Evolutionary conservation across 2,113 vertebrate species (phyloP), one percentile per base, ranked within the genome.

Genomic region (Aleadryas rufinucha): DNA sequence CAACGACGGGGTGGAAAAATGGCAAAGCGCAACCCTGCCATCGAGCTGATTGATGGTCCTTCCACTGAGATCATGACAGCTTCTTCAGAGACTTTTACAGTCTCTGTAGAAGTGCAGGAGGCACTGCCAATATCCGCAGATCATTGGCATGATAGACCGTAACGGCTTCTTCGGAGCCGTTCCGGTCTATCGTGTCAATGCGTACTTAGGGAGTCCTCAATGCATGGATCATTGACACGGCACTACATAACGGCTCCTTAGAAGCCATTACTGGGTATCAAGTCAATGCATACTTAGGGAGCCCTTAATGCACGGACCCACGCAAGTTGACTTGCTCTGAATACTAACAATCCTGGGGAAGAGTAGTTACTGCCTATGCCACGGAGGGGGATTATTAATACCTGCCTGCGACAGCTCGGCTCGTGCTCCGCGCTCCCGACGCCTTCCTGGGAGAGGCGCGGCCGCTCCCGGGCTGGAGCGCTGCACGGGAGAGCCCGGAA

Each of bases 271-370:
- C 89, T 95, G 98, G 97, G 98, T 97, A 98, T 98, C 98, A 98
- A 98, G 98, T 98, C 98, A 98, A 98, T 98, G 98, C 98, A 98
- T 97, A 98, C 98, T 98, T 94, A 96, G 98, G 98, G 98, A 98
- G 98, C 94, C 98, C 97, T 98, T 98, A 98, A 94, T 71, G 82
- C 97, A 94, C 92, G 97, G 97, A 95, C 98, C 98, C 97, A 98
- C 93, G 80, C 96, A 96, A 98, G 96, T 97, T 97, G 98, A 98
- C 97, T 97, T 95, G 92, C 92, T 97, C 97, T 96, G 98, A 98
- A 98, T 98, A 96, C 97, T 98, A 98, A 98, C 97, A 98, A 97
- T 98, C 94, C 94, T 74, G 96, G 89, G 96, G 96, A 98, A 98
- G 97, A 98, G 97, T 97, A 97, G 96, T 98, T 98, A 97, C 95